These are phyloP conservation scores for Papilio gigon DNA, from an alignment of 2,888 invertebrate genomes.

Conservation along the genomic window DNA sequence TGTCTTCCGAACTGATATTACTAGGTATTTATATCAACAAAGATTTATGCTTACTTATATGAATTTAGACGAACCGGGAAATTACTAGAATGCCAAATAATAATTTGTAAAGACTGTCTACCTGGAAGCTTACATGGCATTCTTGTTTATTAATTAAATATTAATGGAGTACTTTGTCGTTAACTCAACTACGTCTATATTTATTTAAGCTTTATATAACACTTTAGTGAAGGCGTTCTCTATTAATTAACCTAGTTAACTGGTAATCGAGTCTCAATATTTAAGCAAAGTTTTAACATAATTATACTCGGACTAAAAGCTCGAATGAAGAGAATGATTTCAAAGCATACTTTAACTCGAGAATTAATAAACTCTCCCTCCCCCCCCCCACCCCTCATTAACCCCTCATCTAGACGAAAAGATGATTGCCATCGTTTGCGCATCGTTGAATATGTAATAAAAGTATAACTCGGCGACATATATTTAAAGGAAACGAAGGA, in stretches of 20 bases:
- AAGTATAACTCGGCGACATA: not conserved
- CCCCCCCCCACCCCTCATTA: too few relatives aligned
- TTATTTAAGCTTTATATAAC: not conserved
- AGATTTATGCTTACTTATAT: too few relatives aligned
- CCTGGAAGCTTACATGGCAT: not conserved
- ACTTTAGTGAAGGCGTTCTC: slow-evolving; percentile 6
- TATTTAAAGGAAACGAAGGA: slow-evolving; percentile 14
- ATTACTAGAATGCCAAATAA: not conserved
- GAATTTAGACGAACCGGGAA: not conserved
- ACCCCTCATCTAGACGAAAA: not conserved
- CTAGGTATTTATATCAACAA: too few relatives aligned
- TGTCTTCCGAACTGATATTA: too few relatives aligned
- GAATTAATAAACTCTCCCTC: not conserved
- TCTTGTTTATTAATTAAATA: not conserved
- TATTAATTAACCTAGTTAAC: slow-evolving; percentile 18
- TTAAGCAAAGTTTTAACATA: slow-evolving; percentile 9
- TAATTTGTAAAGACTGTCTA: not conserved
- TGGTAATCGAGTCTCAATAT: not conserved
- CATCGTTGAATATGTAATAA: not conserved
- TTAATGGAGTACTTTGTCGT: not conserved
- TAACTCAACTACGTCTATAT: not conserved
- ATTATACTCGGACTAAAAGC: slow-evolving; percentile 4
- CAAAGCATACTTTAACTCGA: not conserved
- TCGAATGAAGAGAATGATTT: not conserved
- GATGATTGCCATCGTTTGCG: not conserved